Base-by-base conservation (phyloP, 2,888 invertebrate genomes). In the Vesta saturnalis region DNA sequence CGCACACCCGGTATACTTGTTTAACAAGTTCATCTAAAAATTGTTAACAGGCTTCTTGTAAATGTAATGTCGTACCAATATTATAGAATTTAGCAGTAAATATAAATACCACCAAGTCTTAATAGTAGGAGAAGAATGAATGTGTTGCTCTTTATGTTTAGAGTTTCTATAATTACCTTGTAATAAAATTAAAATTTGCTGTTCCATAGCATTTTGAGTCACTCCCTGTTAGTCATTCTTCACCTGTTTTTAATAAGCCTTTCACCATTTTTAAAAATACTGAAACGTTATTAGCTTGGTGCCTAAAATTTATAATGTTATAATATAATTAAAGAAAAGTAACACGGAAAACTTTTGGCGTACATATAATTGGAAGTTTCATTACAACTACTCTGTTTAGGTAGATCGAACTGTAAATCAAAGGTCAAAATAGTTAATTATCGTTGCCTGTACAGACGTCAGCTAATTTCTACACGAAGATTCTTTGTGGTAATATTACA, bases 121-220 rank as follows among this genome's bases (percentile, higher is more conserved):
- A 14, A n/a, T 3, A 43, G 14, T 3, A n/a, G 6, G 8, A 49
- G 8, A 10, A 49, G 18, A 49, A 15, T 15, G 18, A 49, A 49
- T 18, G 15, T 18, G 8, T 49, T 1, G 18, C 18, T 49, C 47
- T 49, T 49, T 49, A 49, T 14, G 14, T 49, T 49, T 18, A 49
- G 47, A 49, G 15, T 49, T 15, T 49, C 47, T 49, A 49, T 49
- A 49, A 49, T 49, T 49, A 49, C 15, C 47, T 49, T 14, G 18
- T 49, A 49, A 49, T 49, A 49, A 49, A 18, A 49, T 8, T 18
- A 14, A 49, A 49, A 49, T 49, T 49, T 49, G 47, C 47, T 15
- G 15, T 49, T 15, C 47, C 15, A 15, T 49, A 18, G 16, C 47
- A 18, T 49, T 49, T 49, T 49, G 47, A 49, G 6, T 49, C 47